A percentile compares a stretch with the other conserved stretches of the same genome.
phyloP scores from a whole-genome alignment of 2,797 vertebrate species.

The Clamator glandarius region DNA sequence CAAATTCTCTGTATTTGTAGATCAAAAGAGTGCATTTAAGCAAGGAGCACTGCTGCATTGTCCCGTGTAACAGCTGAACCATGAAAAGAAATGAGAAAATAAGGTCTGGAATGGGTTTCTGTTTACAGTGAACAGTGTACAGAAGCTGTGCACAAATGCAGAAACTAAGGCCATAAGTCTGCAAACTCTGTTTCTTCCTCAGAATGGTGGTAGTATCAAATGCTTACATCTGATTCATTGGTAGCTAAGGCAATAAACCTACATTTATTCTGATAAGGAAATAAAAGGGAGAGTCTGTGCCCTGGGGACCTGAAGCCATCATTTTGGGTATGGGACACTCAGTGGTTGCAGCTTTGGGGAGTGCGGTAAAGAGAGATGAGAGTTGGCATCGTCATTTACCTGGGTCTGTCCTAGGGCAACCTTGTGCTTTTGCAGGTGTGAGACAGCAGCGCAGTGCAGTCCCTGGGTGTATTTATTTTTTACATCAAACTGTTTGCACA shows the following conservation, averaged over 20 bases:
- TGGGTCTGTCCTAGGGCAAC: not conserved
- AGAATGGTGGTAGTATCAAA: not conserved
- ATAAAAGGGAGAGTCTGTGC: not conserved
- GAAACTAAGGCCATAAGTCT: not conserved
- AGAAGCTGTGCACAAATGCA: not conserved
- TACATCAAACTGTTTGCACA: not conserved
- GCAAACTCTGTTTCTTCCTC: not conserved
- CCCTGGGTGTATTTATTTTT: not conserved
- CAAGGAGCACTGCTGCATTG: not conserved
- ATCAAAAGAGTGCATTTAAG: not conserved
- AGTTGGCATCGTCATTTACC: not conserved
- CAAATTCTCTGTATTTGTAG: not conserved
- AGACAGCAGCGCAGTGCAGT: not conserved
- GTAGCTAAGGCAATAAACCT: not conserved
- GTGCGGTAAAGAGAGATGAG: not conserved
- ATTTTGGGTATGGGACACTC: not conserved
- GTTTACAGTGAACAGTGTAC: not conserved
- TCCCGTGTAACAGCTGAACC: not conserved
- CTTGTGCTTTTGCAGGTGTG: not conserved
- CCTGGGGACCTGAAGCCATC: not conserved
- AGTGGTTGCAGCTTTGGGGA: not conserved
- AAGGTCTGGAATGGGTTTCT: not conserved
- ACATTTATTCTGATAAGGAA: not conserved
- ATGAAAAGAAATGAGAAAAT: not conserved
- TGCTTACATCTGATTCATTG: not conserved